phyloP scores from a whole-genome alignment of 1,140 invertebrate genomes.

The Penaeus japonicus region DNA sequence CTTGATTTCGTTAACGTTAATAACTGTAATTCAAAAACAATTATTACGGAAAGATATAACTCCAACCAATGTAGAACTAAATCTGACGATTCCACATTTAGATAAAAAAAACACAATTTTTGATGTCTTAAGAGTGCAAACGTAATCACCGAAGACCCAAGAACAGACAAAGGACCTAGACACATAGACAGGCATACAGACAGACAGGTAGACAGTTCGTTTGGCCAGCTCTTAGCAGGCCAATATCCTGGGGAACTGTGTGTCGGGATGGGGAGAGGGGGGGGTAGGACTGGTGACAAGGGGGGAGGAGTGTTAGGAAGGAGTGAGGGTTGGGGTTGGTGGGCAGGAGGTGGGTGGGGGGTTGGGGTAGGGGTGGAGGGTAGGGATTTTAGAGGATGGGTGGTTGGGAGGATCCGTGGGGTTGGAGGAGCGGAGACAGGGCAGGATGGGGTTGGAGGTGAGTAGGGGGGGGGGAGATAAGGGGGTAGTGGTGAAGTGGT shows the following conservation, averaged over 20 bases:
- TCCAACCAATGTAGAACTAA: too few relatives aligned
- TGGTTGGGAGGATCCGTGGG: neutral
- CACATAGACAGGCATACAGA: neutral
- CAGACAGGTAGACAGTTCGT: neutral
- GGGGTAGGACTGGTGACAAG: neutral
- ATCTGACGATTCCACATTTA: too few relatives aligned
- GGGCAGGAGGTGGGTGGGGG: neutral
- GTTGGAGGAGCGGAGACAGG: neutral
- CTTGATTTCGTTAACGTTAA: too few relatives aligned
- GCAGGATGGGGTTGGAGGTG: neutral
- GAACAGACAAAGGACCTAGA: too few relatives aligned
- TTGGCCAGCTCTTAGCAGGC: neutral
- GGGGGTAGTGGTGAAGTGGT: neutral
- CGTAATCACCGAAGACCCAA: too few relatives aligned
- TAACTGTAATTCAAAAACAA: too few relatives aligned
- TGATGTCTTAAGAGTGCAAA: too few relatives aligned
- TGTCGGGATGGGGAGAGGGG: neutral
- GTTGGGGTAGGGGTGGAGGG: neutral
- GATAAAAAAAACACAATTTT: too few relatives aligned
- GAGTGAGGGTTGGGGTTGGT: neutral
- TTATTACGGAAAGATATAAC: too few relatives aligned
- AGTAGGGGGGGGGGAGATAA: neutral
- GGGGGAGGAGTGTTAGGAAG: neutral
- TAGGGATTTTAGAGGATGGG: neutral
- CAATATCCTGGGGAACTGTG: neutral